phyloP scores from a whole-genome alignment of 2,113 vertebrate species.

The Panthera uncia region DNA sequence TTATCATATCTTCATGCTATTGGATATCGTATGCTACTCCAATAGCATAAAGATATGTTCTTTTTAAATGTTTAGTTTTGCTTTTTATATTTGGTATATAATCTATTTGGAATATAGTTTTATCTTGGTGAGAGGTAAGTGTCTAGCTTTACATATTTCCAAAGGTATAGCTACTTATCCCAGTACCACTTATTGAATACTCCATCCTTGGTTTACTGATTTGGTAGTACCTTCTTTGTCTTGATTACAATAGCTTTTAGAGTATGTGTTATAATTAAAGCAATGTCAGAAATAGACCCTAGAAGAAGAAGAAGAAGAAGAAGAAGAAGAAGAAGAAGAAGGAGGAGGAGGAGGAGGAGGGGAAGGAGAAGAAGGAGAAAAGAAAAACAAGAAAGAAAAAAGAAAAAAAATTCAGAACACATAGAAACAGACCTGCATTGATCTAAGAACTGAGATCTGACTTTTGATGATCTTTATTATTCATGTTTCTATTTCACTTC shows the following conservation, averaged over 20 bases:
- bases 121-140: background rate
- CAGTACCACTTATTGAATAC: background rate
- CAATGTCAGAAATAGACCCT: background rate
- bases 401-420: background rate
- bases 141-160: background rate
- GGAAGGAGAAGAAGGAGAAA: no score
- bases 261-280: background rate
- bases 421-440: background rate
- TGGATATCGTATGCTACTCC: background rate
- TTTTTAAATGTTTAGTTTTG: conserved; percentile 14
- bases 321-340: background rate
- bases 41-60: background rate
- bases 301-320: background rate
- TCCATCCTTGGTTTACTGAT: background rate
- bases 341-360: no score
- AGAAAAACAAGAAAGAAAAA: background rate
- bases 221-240: background rate
- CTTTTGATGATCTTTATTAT: background rate
- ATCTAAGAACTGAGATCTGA: background rate
- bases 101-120: background rate
- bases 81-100: background rate
- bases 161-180: background rate
- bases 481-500: background rate
- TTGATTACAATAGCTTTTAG: background rate
- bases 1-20: background rate